Percentiles rank a stretch among this genome's conserved stretches.
These are phyloP conservation scores for Ciconia maguari DNA, from an alignment of 2,113 vertebrate genomes.

Conservation along the genomic window DNA sequence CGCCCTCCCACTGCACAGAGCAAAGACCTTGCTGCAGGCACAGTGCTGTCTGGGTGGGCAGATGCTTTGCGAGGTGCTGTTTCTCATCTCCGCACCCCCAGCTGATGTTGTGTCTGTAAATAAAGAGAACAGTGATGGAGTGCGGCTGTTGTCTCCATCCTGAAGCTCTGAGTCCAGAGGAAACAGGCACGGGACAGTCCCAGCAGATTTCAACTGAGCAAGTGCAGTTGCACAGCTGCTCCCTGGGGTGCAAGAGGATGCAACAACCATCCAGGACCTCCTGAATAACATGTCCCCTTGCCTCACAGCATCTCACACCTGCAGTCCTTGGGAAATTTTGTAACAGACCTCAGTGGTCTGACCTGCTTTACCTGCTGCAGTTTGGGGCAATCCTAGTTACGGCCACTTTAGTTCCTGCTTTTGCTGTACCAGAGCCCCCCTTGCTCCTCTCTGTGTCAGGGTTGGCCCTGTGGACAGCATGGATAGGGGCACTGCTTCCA, in stretches of 20 bases:
- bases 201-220: rapidly evolving
- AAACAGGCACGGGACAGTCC: neutral
- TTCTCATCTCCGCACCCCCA: neutral
- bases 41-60: neutral
- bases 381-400: neutral
- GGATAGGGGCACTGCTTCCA: neutral
- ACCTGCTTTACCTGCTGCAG: neutral
- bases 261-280: neutral
- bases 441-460: neutral
- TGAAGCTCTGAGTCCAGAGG: neutral
- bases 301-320: neutral
- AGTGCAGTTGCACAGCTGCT: neutral
- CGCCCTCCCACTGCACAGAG: neutral
- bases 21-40: neutral
- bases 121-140: constrained; percentile 51
- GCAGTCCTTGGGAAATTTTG: neutral
- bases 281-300: neutral
- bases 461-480: neutral
- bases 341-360: neutral
- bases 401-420: neutral
- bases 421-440: neutral
- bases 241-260: neutral
- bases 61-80: neutral
- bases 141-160: neutral
- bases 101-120: constrained; percentile 58